Evolutionary conservation across 2,113 vertebrate species (phyloP).

Genomic region (Embiotoca jacksoni): DNA sequence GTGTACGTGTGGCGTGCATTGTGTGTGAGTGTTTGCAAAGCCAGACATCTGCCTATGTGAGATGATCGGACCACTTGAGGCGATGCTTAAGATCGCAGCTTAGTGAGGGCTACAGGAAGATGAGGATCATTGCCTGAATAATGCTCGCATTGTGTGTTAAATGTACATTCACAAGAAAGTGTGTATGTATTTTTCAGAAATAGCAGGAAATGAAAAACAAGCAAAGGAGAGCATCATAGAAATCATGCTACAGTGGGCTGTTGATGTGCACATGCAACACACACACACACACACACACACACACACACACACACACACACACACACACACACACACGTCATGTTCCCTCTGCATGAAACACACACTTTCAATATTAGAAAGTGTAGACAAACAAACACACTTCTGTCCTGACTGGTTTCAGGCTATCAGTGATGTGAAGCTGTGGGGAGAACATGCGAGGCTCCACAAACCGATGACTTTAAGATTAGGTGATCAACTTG

Average conservation of each 20-base stretch:
- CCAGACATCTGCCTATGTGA: conserved; percentile 38
- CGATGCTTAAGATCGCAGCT: conserved; percentile 60
- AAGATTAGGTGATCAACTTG: conserved; percentile 34
- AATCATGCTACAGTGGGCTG: conserved; percentile 48
- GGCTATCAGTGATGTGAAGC: conserved; percentile 36
- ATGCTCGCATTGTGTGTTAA: conserved; percentile 60
- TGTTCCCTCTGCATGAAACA: conserved; percentile 35
- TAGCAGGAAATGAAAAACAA: conserved; percentile 20
- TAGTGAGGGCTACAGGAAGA: conserved; percentile 52
- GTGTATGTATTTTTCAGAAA: conserved; percentile 53
- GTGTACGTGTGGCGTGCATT: conserved; percentile 21
- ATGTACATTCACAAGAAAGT: conserved; percentile 66
- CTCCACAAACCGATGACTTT: conserved; percentile 36
- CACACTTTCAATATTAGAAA: conserved; percentile 9
- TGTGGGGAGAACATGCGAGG: conserved; percentile 44
- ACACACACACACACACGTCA: neutral
- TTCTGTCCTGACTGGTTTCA: conserved; percentile 49
- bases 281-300: neutral
- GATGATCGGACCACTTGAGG: conserved; percentile 55
- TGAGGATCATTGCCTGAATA: conserved; percentile 64
- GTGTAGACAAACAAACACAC: conserved; percentile 18
- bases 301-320: too few species aligned
- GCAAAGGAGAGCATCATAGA: conserved; percentile 29
- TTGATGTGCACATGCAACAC: conserved; percentile 49
- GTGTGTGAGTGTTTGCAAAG: conserved; percentile 33